Conservation (phyloP, 1,140 invertebrate species). For the Oncopodura yosiiana region DNA sequence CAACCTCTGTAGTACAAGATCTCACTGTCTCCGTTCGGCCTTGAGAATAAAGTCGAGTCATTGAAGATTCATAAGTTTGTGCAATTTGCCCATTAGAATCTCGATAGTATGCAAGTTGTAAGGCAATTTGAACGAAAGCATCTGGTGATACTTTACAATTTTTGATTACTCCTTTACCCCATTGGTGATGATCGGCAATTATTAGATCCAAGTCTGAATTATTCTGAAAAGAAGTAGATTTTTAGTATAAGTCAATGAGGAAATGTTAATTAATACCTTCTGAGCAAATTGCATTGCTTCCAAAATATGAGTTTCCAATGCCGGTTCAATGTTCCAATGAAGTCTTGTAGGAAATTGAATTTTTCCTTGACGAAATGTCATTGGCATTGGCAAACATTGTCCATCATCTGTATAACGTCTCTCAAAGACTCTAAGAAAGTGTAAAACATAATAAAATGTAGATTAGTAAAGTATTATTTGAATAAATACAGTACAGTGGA, state of each 20-base stretch:
- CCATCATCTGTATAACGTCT: constrained; percentile 38
- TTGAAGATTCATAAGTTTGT: constrained; percentile 40
- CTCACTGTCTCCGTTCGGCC: constrained; percentile 39
- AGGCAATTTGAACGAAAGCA: constrained; percentile 39
- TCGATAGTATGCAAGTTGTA: constrained; percentile 39
- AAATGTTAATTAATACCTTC: constrained; percentile 29
- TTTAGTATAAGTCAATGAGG: neutral
- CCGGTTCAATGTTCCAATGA: constrained; percentile 37
- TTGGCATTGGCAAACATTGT: constrained; percentile 36
- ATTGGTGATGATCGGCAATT: constrained; percentile 27
- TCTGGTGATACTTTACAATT: constrained; percentile 43
- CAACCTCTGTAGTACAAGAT: constrained; percentile 36
- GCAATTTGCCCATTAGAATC: constrained; percentile 35
- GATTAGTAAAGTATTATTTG: neutral
- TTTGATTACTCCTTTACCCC: constrained; percentile 46
- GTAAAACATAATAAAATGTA: constrained; percentile 5
- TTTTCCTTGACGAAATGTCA: constrained; percentile 36
- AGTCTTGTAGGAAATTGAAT: constrained; percentile 34
- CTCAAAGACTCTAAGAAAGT: constrained; percentile 36
- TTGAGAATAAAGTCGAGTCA: constrained; percentile 38
- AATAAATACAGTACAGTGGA: neutral
- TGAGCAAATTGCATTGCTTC: constrained; percentile 34
- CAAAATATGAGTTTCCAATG: constrained; percentile 34
- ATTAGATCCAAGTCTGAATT: constrained; percentile 42
- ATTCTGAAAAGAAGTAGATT: constrained; percentile 37